Conservation (phyloP, 2,888 invertebrate species). For the Acheta domesticus region DNA sequence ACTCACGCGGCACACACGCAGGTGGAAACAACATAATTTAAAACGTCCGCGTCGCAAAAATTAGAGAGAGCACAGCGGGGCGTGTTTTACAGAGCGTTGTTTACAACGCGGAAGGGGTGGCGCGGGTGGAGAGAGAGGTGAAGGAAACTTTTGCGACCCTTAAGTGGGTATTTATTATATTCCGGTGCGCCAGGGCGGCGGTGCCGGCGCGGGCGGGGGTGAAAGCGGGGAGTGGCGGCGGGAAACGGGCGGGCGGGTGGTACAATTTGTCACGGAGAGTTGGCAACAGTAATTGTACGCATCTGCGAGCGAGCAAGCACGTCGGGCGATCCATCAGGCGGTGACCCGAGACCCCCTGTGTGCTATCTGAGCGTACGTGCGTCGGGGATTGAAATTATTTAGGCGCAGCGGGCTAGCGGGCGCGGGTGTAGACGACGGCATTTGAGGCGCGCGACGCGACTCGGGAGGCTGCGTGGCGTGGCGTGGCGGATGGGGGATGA, state of each 20-base stretch:
- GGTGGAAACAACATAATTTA: slow-evolving; percentile 18
- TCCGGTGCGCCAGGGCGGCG: background rate
- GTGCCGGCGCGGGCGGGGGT: background rate
- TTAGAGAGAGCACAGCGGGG: slow-evolving; percentile 18
- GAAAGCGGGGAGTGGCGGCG: background rate
- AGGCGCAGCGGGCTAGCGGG: background rate
- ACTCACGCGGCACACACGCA: slow-evolving; percentile 8
- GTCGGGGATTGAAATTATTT: background rate
- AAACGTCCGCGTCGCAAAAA: slow-evolving; percentile 10
- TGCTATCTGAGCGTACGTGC: slow-evolving; percentile 1
- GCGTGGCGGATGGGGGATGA: no score
- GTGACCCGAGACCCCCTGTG: slow-evolving; percentile 18
- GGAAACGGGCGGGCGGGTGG: background rate
- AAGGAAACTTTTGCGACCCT: slow-evolving; percentile 7
- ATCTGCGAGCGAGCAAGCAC: slow-evolving; percentile 6
- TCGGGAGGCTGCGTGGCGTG: no score
- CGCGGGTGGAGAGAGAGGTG: background rate
- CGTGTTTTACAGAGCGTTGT: background rate
- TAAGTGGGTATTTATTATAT: slow-evolving; percentile 18
- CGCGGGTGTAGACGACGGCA: background rate
- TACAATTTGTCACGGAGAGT: slow-evolving; percentile 18
- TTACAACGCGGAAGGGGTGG: background rate
- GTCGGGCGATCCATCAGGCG: slow-evolving; percentile 18
- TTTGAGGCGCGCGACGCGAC: no score
- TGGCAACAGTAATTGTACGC: slow-evolving; percentile 18